These are phyloP conservation scores for Drosophila suboccidentalis DNA, from an alignment of 2,888 invertebrate genomes.

Conservation along the genomic window DNA sequence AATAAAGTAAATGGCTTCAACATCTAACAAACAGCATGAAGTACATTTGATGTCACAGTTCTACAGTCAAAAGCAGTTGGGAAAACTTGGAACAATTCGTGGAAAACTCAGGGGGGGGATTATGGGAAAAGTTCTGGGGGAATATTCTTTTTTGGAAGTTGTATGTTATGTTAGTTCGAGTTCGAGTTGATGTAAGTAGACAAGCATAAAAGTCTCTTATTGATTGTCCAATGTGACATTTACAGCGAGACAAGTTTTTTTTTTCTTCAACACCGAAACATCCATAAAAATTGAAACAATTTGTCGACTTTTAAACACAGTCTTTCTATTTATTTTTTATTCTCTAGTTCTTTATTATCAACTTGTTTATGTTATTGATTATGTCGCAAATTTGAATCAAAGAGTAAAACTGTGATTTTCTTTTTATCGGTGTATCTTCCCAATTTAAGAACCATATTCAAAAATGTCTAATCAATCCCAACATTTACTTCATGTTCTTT, in stretches of 20 bases:
- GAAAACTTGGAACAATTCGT: conserved; percentile 10
- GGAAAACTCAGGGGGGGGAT: background rate
- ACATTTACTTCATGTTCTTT: background rate
- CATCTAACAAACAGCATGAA: conserved; percentile 31
- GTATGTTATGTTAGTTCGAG: conserved; percentile 19
- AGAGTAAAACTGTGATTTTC: background rate
- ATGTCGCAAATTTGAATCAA: background rate
- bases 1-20: conserved; percentile 49
- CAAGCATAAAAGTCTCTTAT: conserved; percentile 51
- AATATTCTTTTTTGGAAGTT: background rate
- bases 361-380: background rate
- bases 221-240: conserved; percentile 53
- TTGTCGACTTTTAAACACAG: conserved; percentile 1
- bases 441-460: no score
- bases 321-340: no score
- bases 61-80: conserved; percentile 33
- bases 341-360: background rate
- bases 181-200: conserved; percentile 23
- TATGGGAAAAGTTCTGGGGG: background rate
- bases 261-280: background rate
- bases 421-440: no score
- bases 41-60: conserved; percentile 40
- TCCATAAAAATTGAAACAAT: conserved; percentile 13
- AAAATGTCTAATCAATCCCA: no score
- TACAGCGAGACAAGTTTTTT: conserved; percentile 18